phyloP scores from a whole-genome alignment of 2,797 vertebrate species.

The Pogonophryne albipinna region DNA sequence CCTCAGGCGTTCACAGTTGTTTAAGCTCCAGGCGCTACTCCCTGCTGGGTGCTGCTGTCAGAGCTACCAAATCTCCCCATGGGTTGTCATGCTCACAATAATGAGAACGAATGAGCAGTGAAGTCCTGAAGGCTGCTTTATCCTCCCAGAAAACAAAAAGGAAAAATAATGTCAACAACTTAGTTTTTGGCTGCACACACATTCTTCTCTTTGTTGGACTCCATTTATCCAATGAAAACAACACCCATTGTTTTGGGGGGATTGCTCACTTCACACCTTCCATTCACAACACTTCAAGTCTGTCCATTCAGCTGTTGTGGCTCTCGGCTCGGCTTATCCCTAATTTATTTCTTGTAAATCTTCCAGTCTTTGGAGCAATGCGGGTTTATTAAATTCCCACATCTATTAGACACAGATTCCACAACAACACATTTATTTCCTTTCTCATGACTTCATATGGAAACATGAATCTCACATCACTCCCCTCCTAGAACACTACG shows the following conservation, averaged over 20 bases:
- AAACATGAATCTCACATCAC: constrained; percentile 45
- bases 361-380: constrained; percentile 18
- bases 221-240: constrained; percentile 35
- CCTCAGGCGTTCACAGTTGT: constrained; percentile 43
- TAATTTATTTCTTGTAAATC: constrained; percentile 30
- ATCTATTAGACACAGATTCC: constrained; percentile 14
- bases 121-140: constrained; percentile 11
- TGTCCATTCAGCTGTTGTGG: constrained; percentile 41
- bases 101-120: constrained; percentile 28
- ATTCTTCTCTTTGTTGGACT: constrained; percentile 1
- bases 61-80: constrained; percentile 39
- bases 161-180: constrained; percentile 22
- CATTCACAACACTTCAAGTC: constrained; percentile 43
- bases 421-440: constrained; percentile 8
- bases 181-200: constrained; percentile 19
- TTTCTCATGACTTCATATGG: constrained; percentile 47
- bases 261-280: constrained; percentile 52
- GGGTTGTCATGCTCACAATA: constrained; percentile 51
- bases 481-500: constrained; percentile 43
- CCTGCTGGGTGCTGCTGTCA: constrained; percentile 37
- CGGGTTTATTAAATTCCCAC: constrained; percentile 33
- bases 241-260: constrained; percentile 31
- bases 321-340: not conserved
- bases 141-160: constrained; percentile 24
- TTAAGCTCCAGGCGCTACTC: constrained; percentile 53